Base-by-base conservation (phyloP, 2,797 vertebrate species). In the Atherinosoma microstoma region DNA sequence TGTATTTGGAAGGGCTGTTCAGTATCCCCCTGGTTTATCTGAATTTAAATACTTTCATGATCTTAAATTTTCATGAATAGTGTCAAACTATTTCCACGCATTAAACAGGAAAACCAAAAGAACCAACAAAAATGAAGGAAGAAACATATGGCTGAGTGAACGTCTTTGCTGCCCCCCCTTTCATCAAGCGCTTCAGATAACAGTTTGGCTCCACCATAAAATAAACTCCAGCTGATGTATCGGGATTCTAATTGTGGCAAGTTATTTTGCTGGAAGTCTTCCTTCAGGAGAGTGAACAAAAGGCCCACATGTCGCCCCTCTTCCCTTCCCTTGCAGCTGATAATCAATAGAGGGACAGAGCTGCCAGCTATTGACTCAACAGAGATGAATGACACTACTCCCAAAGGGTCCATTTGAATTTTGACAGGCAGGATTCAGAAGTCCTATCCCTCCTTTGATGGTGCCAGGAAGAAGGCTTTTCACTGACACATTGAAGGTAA, bases 361-460 rank as follows among this genome's bases (percentile, higher is more conserved):
- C 81, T 91, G 92, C 90, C 91, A 93, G 89, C 82, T 94, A 93
- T 91, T 86, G 91, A 94, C 87, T 80, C 73, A 88, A 74, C 64
- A 85, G 85, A 90, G 86, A 93, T 93, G 87, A 93, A 93, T 93
- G 91, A 90, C 91, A 85, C 70, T 54, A 80, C 80, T 92, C 89
- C 92, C 84, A 75, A 84, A 89, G 91, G 87, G 84, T 84, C 78
- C 78, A 89, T 90, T 88, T 83, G 85, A 91, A 84, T 90, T 92
- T 86, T 91, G 92, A 92, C 87, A 86, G 89, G 84, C 87, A 85
- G 86, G 86, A 87, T 86, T 88, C 89, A 86, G 75, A 89, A 87
- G 84, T 88, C 83, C 70, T 73, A 75, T 84, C 60, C 85, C 58
- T 69, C 69, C 78, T 89, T 85, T 91, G 82, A 91, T 87, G 75